Conservation (phyloP, 2,888 invertebrate species). For the Tethea ocularis region DNA sequence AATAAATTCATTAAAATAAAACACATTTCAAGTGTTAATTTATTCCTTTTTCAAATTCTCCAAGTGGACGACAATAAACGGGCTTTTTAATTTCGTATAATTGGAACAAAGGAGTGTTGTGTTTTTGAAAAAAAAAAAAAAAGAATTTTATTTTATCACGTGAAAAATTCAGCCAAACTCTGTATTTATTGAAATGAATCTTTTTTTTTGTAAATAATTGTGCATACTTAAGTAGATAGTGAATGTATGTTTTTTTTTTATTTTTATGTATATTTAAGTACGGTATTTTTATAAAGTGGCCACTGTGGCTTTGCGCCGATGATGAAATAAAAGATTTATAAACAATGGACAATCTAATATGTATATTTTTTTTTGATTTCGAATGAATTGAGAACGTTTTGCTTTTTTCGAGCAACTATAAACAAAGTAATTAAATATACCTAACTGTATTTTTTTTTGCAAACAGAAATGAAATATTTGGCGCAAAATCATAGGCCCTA, state of each 20-base stretch:
- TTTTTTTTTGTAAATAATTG: constrained; percentile 73
- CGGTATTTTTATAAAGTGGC: constrained; percentile 18
- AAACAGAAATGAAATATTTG: constrained; percentile 28
- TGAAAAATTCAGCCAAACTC: constrained; percentile 65
- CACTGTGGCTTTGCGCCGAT: constrained; percentile 5
- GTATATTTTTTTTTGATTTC: no score
- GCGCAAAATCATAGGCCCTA: constrained; percentile 36
- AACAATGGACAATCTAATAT: no score
- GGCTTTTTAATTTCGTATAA: constrained; percentile 7
- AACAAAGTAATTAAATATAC: no score
- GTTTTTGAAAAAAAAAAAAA: constrained; percentile 19
- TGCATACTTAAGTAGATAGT: constrained; percentile 76
- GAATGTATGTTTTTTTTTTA: constrained; percentile 59
- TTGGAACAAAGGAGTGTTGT: constrained; percentile 17
- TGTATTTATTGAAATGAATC: constrained; percentile 67
- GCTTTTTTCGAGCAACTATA: no score
- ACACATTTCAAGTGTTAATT: constrained; percentile 55
- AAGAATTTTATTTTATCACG: constrained; percentile 11
- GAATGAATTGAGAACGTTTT: no score
- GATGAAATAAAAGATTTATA: constrained; percentile 2
- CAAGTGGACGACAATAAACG: constrained; percentile 31
- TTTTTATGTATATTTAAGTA: constrained; percentile 33
- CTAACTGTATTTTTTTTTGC: no score
- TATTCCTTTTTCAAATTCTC: constrained; percentile 40
- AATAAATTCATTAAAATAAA: constrained; percentile 51